Evolutionary conservation across 2,797 vertebrate genomes (phyloP).

Genomic region (Galaxias olidus): DNA sequence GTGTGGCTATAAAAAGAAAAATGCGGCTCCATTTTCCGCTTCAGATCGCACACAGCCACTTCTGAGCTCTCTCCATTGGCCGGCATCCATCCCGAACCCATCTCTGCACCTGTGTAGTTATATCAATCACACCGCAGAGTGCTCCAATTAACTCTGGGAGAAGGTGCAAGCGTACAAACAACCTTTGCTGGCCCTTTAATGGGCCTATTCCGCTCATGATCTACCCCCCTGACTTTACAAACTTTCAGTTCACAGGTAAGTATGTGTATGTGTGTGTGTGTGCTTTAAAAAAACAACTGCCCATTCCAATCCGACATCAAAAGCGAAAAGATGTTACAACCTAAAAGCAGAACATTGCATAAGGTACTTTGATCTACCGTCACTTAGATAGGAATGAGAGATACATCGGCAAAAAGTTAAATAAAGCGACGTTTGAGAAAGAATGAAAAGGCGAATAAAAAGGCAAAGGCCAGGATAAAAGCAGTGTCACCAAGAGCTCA

Average conservation of each 20-base stretch:
- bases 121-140: constrained; percentile 55
- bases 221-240: constrained; percentile 35
- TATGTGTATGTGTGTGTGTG: constrained; percentile 3
- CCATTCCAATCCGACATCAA: constrained; percentile 45
- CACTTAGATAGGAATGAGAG: constrained; percentile 39
- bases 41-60: constrained; percentile 52
- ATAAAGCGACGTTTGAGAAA: constrained; percentile 46
- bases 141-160: constrained; percentile 59
- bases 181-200: constrained; percentile 13
- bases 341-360: constrained; percentile 46
- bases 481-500: constrained; percentile 55
- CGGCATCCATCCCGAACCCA: constrained; percentile 48
- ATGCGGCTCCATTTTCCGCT: constrained; percentile 71
- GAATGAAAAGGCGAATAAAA: constrained; percentile 33
- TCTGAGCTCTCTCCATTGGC: constrained; percentile 51
- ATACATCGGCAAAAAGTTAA: constrained; percentile 47
- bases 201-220: constrained; percentile 17
- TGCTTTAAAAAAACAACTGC: constrained; percentile 40
- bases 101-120: constrained; percentile 54
- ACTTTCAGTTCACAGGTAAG: constrained; percentile 22
- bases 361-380: constrained; percentile 57
- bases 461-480: constrained; percentile 65
- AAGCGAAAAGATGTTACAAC: constrained; percentile 36
- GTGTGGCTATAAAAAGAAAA: constrained; percentile 65
- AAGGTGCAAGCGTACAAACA: constrained; percentile 55